Percentiles rank a stretch among this genome's conserved stretches.
Evolutionary conservation across 53 echinoderm and acorn worm species (phyloP).

Genomic region (Glandiceps talaboti): DNA sequence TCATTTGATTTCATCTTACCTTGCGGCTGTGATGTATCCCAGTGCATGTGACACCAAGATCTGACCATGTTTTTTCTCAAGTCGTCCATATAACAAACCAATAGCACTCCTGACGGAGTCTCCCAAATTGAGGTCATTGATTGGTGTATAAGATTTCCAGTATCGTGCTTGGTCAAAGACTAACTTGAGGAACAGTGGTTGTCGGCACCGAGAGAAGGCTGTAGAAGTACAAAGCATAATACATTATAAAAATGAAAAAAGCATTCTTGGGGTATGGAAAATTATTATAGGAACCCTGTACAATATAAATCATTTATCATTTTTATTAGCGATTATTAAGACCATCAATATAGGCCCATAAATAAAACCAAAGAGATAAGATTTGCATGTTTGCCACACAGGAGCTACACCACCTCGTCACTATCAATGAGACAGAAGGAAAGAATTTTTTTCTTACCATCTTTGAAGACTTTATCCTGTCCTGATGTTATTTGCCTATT

Average conservation of each 20-base stretch:
- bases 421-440: not conserved
- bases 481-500: slow-evolving; percentile 45
- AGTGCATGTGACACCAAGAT: slow-evolving; percentile 82
- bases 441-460: slow-evolving; percentile 28
- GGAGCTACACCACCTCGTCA: too few relatives aligned
- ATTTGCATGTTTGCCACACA: too few relatives aligned
- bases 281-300: too few relatives aligned
- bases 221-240: too few relatives aligned
- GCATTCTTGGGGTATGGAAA: too few relatives aligned
- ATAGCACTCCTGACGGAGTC: slow-evolving; percentile 63
- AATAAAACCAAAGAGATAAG: too few relatives aligned
- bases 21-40: slow-evolving; percentile 83
- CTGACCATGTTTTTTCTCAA: slow-evolving; percentile 80
- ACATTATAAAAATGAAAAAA: too few relatives aligned
- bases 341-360: too few relatives aligned
- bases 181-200: slow-evolving; percentile 82
- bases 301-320: too few relatives aligned
- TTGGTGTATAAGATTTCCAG: slow-evolving; percentile 76
- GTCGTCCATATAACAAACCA: slow-evolving; percentile 80
- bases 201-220: slow-evolving; percentile 75
- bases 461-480: slow-evolving; percentile 47
- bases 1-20: slow-evolving; percentile 33
- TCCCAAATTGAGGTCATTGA: slow-evolving; percentile 55
- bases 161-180: slow-evolving; percentile 82
- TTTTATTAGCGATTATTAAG: too few relatives aligned